phyloP scores from a whole-genome alignment of 2,797 vertebrate genomes.

The Staurois parvus region DNA sequence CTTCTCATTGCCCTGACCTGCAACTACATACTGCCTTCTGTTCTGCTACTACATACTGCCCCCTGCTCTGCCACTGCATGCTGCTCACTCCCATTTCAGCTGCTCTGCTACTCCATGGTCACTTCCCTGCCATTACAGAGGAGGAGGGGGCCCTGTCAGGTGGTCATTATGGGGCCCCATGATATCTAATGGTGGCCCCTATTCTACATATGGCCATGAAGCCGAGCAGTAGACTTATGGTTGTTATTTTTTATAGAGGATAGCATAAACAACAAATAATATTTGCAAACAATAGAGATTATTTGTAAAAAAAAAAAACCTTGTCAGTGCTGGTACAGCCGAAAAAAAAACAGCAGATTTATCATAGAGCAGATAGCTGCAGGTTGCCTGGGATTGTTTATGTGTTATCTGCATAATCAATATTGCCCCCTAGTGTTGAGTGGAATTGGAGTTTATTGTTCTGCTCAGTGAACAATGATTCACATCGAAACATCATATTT shows the following conservation, averaged over 20 bases:
- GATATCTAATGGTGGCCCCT: too few relatives aligned
- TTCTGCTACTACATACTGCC: too few relatives aligned
- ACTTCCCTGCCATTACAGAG: too few relatives aligned
- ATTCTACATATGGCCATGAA: too few relatives aligned
- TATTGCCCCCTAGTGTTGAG: neutral
- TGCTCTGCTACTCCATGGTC: too few relatives aligned
- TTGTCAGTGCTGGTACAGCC: neutral
- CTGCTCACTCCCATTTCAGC: too few relatives aligned
- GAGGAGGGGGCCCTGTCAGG: too few relatives aligned
- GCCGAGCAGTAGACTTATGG: neutral
- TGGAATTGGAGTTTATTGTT: conserved; percentile 19
- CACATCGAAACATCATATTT: conserved; percentile 25
- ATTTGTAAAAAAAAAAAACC: neutral
- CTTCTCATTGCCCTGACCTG: too few relatives aligned
- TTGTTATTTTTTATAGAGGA: neutral
- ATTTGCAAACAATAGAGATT: neutral
- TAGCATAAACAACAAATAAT: neutral
- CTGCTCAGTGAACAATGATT: conserved; percentile 9
- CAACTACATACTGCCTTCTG: too few relatives aligned
- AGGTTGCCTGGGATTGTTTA: conserved; percentile 12
- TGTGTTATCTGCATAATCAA: conserved; percentile 37
- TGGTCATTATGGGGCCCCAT: too few relatives aligned
- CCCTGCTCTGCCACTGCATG: too few relatives aligned
- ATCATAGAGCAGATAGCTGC: neutral
- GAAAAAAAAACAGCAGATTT: neutral